These are phyloP conservation scores for Pelochelys cantorii DNA, from an alignment of 2,797 vertebrate species.

Conservation along the genomic window DNA sequence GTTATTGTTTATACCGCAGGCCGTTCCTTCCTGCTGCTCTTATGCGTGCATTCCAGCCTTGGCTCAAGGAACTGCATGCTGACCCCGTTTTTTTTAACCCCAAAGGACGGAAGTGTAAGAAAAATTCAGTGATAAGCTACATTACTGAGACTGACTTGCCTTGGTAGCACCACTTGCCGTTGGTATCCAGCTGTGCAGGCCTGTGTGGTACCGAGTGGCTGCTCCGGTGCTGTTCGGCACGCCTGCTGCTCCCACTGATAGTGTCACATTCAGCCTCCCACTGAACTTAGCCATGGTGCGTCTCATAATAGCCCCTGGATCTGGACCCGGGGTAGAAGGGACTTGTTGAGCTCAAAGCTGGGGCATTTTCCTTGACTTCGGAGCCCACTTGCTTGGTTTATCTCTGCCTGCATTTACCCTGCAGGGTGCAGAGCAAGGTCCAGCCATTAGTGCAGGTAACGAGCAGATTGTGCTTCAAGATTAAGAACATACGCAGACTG, in stretches of 20 bases:
- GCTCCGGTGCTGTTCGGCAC: neutral
- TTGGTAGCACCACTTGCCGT: neutral
- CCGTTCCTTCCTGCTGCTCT: neutral
- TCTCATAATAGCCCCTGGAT: neutral
- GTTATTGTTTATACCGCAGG: neutral
- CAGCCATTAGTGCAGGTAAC: neutral
- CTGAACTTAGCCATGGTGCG: neutral
- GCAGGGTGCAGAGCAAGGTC: neutral
- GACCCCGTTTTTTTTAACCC: neutral
- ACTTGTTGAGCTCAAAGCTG: neutral
- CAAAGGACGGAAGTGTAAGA: neutral
- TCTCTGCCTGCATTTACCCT: neutral
- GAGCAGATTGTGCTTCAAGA: too few relatives aligned
- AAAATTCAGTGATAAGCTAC: neutral
- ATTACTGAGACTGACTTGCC: neutral
- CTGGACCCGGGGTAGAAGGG: neutral
- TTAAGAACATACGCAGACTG: too few relatives aligned
- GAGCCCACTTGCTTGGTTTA: neutral
- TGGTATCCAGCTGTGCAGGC: neutral
- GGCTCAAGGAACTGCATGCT: neutral
- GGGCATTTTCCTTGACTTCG: neutral
- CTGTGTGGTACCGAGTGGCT: too few relatives aligned
- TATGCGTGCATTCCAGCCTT: neutral
- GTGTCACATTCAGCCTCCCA: neutral
- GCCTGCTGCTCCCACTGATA: rapidly evolving